Evolutionary conservation across 1,140 invertebrate species (phyloP), one percentile per base, ranked within the genome.

Genomic region (Drosophila biarmipes): DNA sequence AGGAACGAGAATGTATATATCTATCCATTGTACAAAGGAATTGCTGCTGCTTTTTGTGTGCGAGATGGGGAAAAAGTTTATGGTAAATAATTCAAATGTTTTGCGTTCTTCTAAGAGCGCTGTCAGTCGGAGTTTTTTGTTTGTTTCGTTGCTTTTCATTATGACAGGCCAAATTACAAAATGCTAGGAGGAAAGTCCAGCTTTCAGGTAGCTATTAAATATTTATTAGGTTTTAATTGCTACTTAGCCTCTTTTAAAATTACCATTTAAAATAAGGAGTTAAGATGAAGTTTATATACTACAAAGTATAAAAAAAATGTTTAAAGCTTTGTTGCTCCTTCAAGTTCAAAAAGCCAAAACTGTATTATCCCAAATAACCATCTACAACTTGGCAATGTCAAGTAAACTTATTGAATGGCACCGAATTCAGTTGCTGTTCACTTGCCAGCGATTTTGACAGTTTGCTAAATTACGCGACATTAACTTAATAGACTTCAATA

Each of bases 401-500:
- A 62, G 63, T 38, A 69, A 79, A 84, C 72, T 85, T 85, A 84
- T 82, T 78, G 80, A 82, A 82, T 66, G 79, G 58, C 14, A 64
- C 40, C 66, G 29, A 61, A 53, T 58, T 72, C 42, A 67, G 75
- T 77, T 81, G 69, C 78, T 78, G 78, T 87, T 77, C 81, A 75
- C 56, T 87, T 82, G 74, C 74, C 74, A 87, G 63, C 81, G 63
- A 74, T 86, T 86, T 87, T 86, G 81, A 86, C 81, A 86, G 81
- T 86, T 86, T 87, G 78, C 74, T 86, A 87, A 87, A 86, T 86
- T 86, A 86, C 81, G 78, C 84, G 82, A 86, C 81, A 86, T 86
- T 87, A 87, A 86, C 78, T 86, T 86, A 86, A 86, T 86, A 87
- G 81, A 87, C 74, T 82, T 82, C 68, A 58, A 87, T 87, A 85